Percentiles rank a stretch among this genome's conserved stretches.
phyloP scores from a whole-genome alignment of 2,888 invertebrate species.

The Leptopterna dolabrata region DNA sequence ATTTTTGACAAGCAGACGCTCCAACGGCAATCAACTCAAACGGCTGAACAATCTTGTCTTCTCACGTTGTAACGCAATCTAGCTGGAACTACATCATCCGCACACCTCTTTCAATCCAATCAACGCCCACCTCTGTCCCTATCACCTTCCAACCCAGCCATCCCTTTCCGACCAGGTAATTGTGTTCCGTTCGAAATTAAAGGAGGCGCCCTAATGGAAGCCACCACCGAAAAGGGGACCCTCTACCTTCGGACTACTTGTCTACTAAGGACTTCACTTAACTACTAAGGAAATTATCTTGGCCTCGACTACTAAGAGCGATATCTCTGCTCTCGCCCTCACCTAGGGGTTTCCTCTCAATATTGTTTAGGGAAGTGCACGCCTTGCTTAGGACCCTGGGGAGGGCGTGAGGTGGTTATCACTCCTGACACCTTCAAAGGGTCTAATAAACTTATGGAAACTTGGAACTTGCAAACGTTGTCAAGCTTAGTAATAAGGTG shows the following conservation, averaged over 20 bases:
- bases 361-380: not conserved
- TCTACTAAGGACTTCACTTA: not conserved
- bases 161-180: not conserved
- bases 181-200: not conserved
- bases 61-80: too few relatives aligned
- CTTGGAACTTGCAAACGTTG: not conserved
- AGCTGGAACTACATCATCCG: not conserved
- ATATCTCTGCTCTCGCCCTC: not conserved
- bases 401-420: not conserved
- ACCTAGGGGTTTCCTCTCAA: not conserved
- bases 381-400: not conserved
- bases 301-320: not conserved
- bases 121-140: not conserved
- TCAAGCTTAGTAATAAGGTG: too few relatives aligned
- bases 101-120: not conserved
- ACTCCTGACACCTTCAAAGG: not conserved
- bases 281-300: not conserved
- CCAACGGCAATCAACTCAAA: too few relatives aligned
- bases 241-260: not conserved
- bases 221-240: not conserved
- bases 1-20: too few relatives aligned
- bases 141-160: not conserved
- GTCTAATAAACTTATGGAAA: not conserved
- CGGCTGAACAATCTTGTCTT: too few relatives aligned
- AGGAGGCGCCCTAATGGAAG: not conserved